A percentile compares a stretch with the other conserved stretches of the same genome.
Conservation (phyloP, 2,888 invertebrate species). For the Phengaris alcon region DNA sequence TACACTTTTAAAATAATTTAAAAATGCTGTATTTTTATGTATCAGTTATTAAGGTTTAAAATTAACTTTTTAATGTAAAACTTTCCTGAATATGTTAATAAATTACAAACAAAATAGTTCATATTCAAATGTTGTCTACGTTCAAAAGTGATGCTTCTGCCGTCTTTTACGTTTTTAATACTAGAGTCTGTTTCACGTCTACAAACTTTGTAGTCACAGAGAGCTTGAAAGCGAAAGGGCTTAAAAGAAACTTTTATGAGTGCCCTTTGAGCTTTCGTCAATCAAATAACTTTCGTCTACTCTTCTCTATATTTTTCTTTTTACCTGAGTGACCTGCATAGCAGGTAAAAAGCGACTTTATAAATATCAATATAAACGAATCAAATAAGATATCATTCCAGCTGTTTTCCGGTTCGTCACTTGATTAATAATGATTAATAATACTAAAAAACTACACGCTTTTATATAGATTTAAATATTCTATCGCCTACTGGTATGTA, state of each 20-base stretch:
- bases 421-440: neutral
- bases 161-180: conserved; percentile 19
- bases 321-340: conserved; percentile 5
- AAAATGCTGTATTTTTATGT: neutral
- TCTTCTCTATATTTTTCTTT: conserved; percentile 11
- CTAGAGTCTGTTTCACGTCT: conserved; percentile 18
- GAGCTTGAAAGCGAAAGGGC: conserved; percentile 20
- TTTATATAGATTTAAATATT: conserved; percentile 6
- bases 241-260: conserved; percentile 17
- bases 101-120: conserved; percentile 2
- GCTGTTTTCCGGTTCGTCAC: neutral
- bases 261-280: conserved; percentile 19
- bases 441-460: neutral
- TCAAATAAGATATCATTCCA: conserved; percentile 7
- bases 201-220: conserved; percentile 21
- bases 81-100: neutral
- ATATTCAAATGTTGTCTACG: conserved; percentile 20
- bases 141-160: conserved; percentile 13
- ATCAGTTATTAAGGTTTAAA: neutral
- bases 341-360: neutral
- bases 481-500: neutral
- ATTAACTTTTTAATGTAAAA: neutral
- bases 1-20: neutral
- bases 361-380: neutral
- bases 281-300: conserved; percentile 20